Evolutionary conservation across 2,888 invertebrate genomes (phyloP), one percentile per base, ranked within the genome.

Genomic region (Petrolisthes cinctipes): DNA sequence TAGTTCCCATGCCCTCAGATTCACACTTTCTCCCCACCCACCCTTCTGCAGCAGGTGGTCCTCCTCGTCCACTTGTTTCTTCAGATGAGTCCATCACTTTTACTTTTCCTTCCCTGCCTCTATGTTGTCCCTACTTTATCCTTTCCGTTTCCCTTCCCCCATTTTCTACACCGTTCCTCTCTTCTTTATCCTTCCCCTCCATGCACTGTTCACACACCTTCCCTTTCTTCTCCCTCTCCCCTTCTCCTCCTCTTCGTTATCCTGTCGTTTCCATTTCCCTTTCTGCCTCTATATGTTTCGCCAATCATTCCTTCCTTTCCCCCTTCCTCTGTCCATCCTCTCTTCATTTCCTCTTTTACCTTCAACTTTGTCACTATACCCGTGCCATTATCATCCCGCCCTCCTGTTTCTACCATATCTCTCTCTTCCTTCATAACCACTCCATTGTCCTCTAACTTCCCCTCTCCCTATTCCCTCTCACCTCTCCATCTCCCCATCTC

Each of bases 21-120:
- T 17, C 5, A 6, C 3, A 14, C 11, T n/a, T 20, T 71, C 71
- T 3, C 71, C 6, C 5, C 71, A n/a, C 71, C 20, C 71, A n/a
- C 20, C 11, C 37, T 37, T 37, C 37, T 37, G 37, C 37, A 37
- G 37, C 37, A 37, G 37, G 2, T 37, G 1, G 1, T 37, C 37
- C 73, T 71, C 73, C 73, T 73, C 73, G 20, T 73, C 79, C 79
- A 17, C 79, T 37, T 78, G 23, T 37, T 17, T 20, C 51, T 37
- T 37, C 37, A 37, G 37, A 37, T 37, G 37, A 37, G 37, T 37
- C 53, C 51, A 20, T 78, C 53, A 78, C 78, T 51, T 20, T 78
- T 51, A 51, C 78, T 37, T 51, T 76, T 9, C 51, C 20, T 1
- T 51, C 14, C 76, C 51, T 11, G 37, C 14, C 37, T 37, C 76